Evolutionary conservation across 2,888 invertebrate species (phyloP).

Genomic region (Apamea monoglypha): DNA sequence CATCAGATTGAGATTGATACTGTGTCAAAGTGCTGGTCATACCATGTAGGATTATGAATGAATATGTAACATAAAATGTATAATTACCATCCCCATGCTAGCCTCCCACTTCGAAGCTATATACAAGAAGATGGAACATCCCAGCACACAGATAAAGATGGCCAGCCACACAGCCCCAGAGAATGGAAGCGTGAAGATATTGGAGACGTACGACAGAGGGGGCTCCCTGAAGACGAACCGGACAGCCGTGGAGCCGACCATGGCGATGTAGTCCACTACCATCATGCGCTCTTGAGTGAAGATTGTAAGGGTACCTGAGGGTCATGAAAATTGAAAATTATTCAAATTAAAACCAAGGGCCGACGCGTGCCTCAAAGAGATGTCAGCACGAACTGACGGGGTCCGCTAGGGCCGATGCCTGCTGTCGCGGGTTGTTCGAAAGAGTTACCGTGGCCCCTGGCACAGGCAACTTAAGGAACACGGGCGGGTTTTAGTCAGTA

Average conservation of each 20-base stretch:
- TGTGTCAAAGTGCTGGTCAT: no score
- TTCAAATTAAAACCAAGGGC: not conserved
- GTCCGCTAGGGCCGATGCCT: no score
- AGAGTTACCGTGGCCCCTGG: no score
- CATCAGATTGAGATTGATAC: no score
- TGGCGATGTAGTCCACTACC: constrained; percentile 89
- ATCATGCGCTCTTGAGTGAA: constrained; percentile 85
- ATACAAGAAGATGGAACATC: constrained; percentile 85
- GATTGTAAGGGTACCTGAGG: constrained; percentile 82
- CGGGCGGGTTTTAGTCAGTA: no score
- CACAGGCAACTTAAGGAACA: no score
- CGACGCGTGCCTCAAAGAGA: no score
- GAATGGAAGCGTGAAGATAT: constrained; percentile 92
- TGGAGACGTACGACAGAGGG: constrained; percentile 91
- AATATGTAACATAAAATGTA: not conserved
- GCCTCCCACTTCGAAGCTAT: constrained; percentile 88
- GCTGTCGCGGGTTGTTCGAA: no score
- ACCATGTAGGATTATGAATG: not conserved
- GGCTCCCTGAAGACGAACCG: constrained; percentile 92
- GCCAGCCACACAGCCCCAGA: constrained; percentile 91
- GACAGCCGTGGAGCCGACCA: constrained; percentile 88
- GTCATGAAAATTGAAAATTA: not conserved
- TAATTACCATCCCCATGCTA: constrained; percentile 80
- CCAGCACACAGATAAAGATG: constrained; percentile 86
- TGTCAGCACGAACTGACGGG: no score